Conservation (phyloP, 2,888 invertebrate genomes). For the Volucella inanis region DNA sequence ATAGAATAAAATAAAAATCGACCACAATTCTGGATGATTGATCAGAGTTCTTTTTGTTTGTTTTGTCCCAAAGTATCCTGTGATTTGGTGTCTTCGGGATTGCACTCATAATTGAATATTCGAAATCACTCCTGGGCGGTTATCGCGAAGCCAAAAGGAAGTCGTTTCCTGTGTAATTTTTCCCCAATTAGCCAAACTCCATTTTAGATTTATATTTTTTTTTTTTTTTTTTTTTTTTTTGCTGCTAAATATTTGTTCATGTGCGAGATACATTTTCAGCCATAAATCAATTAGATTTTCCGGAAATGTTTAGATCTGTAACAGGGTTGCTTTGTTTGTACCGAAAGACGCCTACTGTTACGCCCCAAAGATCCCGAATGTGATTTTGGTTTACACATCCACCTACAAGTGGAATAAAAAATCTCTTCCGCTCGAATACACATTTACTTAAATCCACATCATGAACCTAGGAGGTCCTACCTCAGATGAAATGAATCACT, state of each 20-base stretch:
- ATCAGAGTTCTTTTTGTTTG: neutral
- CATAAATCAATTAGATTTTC: conserved; percentile 50
- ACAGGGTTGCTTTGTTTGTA: conserved; percentile 56
- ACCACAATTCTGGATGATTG: conserved; percentile 9
- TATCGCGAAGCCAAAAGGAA: conserved; percentile 28
- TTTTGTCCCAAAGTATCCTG: conserved; percentile 5
- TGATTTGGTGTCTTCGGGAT: neutral
- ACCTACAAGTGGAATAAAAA: conserved; percentile 24
- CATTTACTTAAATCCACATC: too few species aligned
- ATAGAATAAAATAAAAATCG: neutral
- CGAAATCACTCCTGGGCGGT: neutral
- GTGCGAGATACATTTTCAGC: conserved; percentile 25
- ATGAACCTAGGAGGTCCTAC: too few species aligned
- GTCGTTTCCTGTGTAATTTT: conserved; percentile 69
- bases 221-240: conserved; percentile 5
- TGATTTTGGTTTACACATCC: conserved; percentile 23
- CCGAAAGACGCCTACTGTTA: conserved; percentile 52
- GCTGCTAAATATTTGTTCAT: neutral
- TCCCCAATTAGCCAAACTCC: conserved; percentile 57
- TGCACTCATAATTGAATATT: conserved; percentile 4
- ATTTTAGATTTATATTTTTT: too few species aligned
- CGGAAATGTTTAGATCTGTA: conserved; percentile 44
- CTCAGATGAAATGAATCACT: too few species aligned
- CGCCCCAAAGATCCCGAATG: conserved; percentile 35
- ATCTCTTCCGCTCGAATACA: neutral